Evolutionary conservation across 2,888 invertebrate species (phyloP), one percentile per base, ranked within the genome.

Genomic region (Catocala nupta): DNA sequence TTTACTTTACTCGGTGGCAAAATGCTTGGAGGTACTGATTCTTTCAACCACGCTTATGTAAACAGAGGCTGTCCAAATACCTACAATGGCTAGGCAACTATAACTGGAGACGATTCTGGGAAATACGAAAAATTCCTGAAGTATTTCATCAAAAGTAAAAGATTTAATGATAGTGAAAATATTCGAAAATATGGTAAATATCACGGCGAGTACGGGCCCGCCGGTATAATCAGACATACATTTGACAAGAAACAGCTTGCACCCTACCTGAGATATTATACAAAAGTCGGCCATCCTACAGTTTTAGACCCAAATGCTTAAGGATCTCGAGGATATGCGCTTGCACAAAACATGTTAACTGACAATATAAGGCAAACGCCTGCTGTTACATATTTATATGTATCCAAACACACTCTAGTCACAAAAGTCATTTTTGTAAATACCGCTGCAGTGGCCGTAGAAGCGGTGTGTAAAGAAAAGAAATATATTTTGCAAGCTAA

Each of bases 201-300:
- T 25, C 71, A 78, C 34, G 69, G 69, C 5, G 67, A 56, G 0
- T 5, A 50, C 6, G 78, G 77, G 16, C 72, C 73, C 13, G 56
- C 68, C 43, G 59, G 61, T 4, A 10, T 74, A 0, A 58, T 63
- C 16, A 72, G 62, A 50, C 57, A 69, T 60, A 50, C 34, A 1
- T 45, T 55, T 55, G 12, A 64, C 8, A 16, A 43, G 12, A 9
- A n/a, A 53, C 43, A 36, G 36, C 36, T 59, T n/a, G n/a, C n/a
- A 33, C 12, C 49, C 25, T 57, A 66, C 16, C 55, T 78, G 1
- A 39, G 64, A 9, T 9, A 75, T 9, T 76, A 77, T 48, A 59
- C 44, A 53, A 72, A 77, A 63, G 42, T 57, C 6, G 74, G 76
- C 3, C 55, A 65, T 7, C 70, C 69, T n/a, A 49, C 54, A 1